These are phyloP conservation scores for Cataglyphis livida DNA, from an alignment of 2,888 invertebrate species.

Conservation along the genomic window DNA sequence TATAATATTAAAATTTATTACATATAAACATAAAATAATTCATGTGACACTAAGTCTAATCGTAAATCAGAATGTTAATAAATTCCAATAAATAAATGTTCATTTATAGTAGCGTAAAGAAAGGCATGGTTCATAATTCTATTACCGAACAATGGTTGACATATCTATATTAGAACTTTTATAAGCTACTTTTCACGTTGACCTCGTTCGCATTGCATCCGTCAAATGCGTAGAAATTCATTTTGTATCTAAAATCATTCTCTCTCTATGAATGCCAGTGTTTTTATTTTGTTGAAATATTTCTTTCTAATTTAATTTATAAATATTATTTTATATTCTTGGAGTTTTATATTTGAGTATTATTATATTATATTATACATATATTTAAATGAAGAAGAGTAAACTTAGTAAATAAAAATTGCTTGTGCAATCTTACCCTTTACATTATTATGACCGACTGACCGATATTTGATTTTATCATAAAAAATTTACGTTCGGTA, in stretches of 20 bases:
- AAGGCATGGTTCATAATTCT: neutral
- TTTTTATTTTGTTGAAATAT: neutral
- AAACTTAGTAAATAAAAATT: neutral
- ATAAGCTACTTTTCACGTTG: constrained; percentile 63
- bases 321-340: neutral
- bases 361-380: neutral
- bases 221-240: constrained; percentile 47
- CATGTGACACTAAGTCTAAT: constrained; percentile 14
- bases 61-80: constrained; percentile 12
- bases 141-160: constrained; percentile 46
- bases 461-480: constrained; percentile 4
- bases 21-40: neutral
- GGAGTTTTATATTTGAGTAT: neutral
- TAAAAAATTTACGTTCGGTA: neutral
- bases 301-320: neutral
- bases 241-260: constrained; percentile 64
- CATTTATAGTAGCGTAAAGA: constrained; percentile 14
- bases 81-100: constrained; percentile 34
- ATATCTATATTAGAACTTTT: constrained; percentile 30
- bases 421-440: neutral
- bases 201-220: constrained; percentile 61
- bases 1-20: neutral
- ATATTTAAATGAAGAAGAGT: neutral
- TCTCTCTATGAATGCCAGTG: neutral
- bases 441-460: neutral